Base-by-base conservation (phyloP, 2,797 vertebrate genomes). In the Apodemus agrarius region DNA sequence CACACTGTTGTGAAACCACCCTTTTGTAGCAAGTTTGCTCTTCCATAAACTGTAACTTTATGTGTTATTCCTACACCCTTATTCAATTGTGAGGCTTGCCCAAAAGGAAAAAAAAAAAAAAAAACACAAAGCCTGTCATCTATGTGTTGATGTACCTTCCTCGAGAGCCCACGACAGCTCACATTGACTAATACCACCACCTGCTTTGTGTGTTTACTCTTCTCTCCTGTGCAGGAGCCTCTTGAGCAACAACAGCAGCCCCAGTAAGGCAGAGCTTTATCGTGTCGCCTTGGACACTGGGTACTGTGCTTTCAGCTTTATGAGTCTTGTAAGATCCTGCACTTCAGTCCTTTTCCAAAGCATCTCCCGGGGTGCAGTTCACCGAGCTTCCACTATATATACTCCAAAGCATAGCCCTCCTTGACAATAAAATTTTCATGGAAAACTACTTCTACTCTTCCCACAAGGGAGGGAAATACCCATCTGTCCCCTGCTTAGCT, bases 351-450 rank as follows among this genome's bases (percentile, higher is more conserved):
- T 81, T 54, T 93, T 83, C 52, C 34, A 81, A 31, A 85, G 3
- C 9, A 61, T 7, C 57, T 81, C 61, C 89, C 80, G 31, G 2
- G 81, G 57, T 37, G 74, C 59, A 95, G n/a, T 34, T 43, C 69
- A 65, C 74, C 76, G 31, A 93, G 12, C 16, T 61, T 74, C 57
- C 6, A 89, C 19, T 67, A 34, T 14, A 90, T 43, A 43, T 43
- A 89, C 69, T 80, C 72, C 82, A 96, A 94, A 96, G 82, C 29
- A 52, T 43, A 91, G 65, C 4, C 75, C 75, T 90, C 74, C 87
- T 89, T 43, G 89, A 74, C 59, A 95, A 95, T 75, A 89, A 93
- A 95, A 80, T 26, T 4, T 29, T 61, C 72, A 61, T 52, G 65
- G 52, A 67, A 93, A 97, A 94, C 29, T 67, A 40, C 61, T 91